Conservation (phyloP, 1,140 invertebrate species). For the Trachymyrmex septentrionalis region DNA sequence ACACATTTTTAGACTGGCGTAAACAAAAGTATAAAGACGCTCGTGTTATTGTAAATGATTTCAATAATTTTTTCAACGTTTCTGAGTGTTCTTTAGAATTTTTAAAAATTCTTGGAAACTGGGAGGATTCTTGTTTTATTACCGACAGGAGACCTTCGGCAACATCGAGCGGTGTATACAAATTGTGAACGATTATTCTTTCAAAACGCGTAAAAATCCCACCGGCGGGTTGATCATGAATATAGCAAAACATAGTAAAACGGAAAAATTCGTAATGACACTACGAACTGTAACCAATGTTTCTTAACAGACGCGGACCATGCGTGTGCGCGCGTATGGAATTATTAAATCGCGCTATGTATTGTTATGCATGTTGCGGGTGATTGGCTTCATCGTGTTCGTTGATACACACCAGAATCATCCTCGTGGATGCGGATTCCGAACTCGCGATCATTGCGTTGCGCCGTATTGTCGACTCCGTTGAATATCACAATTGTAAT, state of each 20-base stretch:
- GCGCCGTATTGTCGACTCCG: constrained; percentile 3
- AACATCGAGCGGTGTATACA: neutral
- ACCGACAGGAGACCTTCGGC: too few relatives aligned
- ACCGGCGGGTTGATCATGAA: neutral
- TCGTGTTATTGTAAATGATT: neutral
- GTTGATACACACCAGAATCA: constrained; percentile 31
- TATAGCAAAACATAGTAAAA: neutral
- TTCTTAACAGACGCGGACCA: constrained; percentile 12
- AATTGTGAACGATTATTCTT: constrained; percentile 20
- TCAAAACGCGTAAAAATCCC: constrained; percentile 6
- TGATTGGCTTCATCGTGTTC: constrained; percentile 62
- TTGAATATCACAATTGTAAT: constrained; percentile 49
- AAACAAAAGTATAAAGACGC: too few relatives aligned
- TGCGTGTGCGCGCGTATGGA: constrained; percentile 35
- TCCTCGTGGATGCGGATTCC: neutral
- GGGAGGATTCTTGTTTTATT: neutral
- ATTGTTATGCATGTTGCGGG: constrained; percentile 53
- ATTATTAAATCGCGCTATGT: constrained; percentile 69
- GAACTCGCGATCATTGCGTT: neutral
- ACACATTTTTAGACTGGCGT: too few relatives aligned
- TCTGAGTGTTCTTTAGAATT: neutral
- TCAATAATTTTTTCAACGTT: constrained; percentile 9
- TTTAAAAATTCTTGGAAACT: neutral
- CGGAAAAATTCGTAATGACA: neutral
- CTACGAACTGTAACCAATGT: neutral